Base-by-base conservation (phyloP, 2,888 invertebrate species). In the Arctia plantaginis region DNA sequence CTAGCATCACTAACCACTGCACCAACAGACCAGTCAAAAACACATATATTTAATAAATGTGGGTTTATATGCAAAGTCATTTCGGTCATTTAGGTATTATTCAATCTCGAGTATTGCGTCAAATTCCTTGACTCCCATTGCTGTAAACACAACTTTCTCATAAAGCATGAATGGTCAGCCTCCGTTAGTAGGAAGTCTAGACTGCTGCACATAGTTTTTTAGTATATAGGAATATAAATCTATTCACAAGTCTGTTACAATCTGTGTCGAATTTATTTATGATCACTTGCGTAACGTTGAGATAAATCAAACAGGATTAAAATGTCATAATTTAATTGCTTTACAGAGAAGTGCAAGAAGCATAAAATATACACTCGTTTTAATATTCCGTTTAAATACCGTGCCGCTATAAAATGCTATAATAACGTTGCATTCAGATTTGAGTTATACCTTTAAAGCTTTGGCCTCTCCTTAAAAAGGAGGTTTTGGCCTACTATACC, bases 231-330 rank as follows among this genome's bases (percentile, higher is more conserved):
- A 41, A 3, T 44, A 30, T 12, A 39, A 41, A 27, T 39, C 41
- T 20, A 18, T 30, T 20, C 20, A 10, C 44, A 27, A 66, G 8
- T 35, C 27, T 15, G 66, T 66, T n/a, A 44, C 3, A 27, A 47
- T 30, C 23, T 30, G 20, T 69, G n/a, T 39, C 59, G 15, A 69
- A 69, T 55, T 69, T n/a, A 23, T 69, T 55, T 35, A 69, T n/a
- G 51, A 51, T 23, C 51, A 51, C 12, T 69, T 69, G 23, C 69
- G 51, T 69, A 69, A 69, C 69, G 67, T 55, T n/a, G 23, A 33
- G 35, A n/a, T 33, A 68, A 51, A 27, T 51, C 51, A 59, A 69
- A 59, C 41, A 39, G n/a, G 39, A 69, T 62, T 15, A 12, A 20
- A 69, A 59, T 51, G 41, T 27, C 39, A 35, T 59, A 27, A 69